Percentiles rank a stretch among this genome's conserved stretches.
These are phyloP conservation scores for Pterostichus madidus DNA, from an alignment of 2,888 invertebrate species.

Conservation along the genomic window DNA sequence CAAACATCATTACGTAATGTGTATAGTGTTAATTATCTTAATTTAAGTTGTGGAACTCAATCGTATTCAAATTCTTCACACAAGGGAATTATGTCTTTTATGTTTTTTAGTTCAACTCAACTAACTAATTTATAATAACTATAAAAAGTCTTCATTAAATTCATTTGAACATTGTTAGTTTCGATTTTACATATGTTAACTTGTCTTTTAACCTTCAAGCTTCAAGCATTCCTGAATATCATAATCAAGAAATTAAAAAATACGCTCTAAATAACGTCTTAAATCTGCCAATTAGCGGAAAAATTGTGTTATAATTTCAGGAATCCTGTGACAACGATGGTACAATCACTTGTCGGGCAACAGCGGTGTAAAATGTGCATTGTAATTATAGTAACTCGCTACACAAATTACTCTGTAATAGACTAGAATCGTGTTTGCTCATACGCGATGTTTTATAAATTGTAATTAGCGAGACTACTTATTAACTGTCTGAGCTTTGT, in stretches of 20 bases:
- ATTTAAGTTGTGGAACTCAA: conserved; percentile 39
- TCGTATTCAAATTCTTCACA: conserved; percentile 39
- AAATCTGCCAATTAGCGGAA: conserved; percentile 36
- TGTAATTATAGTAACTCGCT: conserved; percentile 35
- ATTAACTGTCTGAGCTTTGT: conserved; percentile 33
- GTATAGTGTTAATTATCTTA: conserved; percentile 53
- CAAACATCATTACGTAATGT: conserved; percentile 47
- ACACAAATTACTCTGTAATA: conserved; percentile 52
- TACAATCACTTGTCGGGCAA: background rate
- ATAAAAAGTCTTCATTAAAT: conserved; percentile 30
- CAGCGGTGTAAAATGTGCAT: conserved; percentile 28
- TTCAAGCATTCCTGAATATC: background rate
- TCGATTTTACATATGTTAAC: background rate
- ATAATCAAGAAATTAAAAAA: conserved; percentile 42
- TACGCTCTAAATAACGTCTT: conserved; percentile 16
- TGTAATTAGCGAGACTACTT: conserved; percentile 33
- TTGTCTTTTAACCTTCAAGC: conserved; percentile 11
- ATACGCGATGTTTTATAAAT: conserved; percentile 41
- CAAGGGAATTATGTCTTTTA: conserved; percentile 4
- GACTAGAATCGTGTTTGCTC: conserved; percentile 27
- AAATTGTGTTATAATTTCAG: conserved; percentile 54
- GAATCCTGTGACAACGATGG: conserved; percentile 4
- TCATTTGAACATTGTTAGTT: conserved; percentile 23
- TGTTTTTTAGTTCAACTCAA: background rate
- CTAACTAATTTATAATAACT: conserved; percentile 42